phyloP scores from a whole-genome alignment of 2,113 vertebrate species.

The Chlorodrepanis virens region DNA sequence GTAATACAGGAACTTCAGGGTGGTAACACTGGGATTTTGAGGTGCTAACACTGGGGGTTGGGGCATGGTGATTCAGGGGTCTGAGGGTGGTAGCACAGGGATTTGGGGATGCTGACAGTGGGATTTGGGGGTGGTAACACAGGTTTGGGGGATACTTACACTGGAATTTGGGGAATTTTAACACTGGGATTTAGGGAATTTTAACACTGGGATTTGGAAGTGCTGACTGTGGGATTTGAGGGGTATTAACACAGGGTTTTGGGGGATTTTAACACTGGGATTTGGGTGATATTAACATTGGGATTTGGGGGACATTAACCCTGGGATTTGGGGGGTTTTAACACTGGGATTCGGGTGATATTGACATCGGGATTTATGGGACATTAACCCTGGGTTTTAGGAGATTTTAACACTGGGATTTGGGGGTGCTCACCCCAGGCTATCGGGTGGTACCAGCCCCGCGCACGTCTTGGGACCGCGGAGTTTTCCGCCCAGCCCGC shows the following conservation, averaged over 20 bases:
- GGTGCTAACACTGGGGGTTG: fast-evolving
- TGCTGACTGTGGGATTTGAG: not conserved
- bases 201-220: fast-evolving
- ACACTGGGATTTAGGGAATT: too few relatives aligned
- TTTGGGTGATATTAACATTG: not conserved
- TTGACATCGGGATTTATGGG: too few relatives aligned
- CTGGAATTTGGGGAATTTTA: not conserved
- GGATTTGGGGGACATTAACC: not conserved
- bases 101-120: not conserved
- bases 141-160: too few relatives aligned
- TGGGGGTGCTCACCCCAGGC: not conserved
- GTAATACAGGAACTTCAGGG: fast-evolving
- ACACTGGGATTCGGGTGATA: not conserved
- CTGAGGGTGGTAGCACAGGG: fast-evolving
- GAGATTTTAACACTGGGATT: not conserved
- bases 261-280: too few relatives aligned
- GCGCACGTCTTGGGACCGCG: fast-evolving
- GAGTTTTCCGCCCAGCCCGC: fast-evolving
- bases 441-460: not conserved
- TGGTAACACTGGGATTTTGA: too few relatives aligned
- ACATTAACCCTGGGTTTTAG: not conserved
- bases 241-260: not conserved
- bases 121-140: not conserved
- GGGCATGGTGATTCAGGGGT: too few relatives aligned
- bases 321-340: not conserved